Conservation (phyloP, 2,113 vertebrate genomes). For the Spermophilus dauricus region DNA sequence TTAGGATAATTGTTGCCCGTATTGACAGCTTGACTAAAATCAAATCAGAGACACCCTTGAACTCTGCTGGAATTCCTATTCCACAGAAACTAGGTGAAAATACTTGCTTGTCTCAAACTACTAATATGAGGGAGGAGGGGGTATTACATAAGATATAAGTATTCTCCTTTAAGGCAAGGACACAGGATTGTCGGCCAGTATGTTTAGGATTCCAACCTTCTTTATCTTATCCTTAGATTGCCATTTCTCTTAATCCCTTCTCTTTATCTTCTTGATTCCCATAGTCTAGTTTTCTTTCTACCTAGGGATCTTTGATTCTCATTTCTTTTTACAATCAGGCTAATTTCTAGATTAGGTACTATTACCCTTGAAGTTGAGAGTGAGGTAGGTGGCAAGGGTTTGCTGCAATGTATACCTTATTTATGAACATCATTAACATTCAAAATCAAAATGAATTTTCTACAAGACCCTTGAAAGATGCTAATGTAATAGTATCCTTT, state of each 20-base stretch:
- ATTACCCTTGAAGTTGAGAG: neutral
- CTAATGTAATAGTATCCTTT: neutral
- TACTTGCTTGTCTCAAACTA: neutral
- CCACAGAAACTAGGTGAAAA: neutral
- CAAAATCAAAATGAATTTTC: neutral
- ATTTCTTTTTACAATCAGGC: neutral
- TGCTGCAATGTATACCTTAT: neutral
- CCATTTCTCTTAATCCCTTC: neutral
- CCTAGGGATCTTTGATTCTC: neutral
- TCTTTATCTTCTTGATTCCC: neutral
- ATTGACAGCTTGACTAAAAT: neutral
- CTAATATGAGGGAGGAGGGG: neutral
- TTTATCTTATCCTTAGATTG: neutral
- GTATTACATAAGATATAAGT: neutral
- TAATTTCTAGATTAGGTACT: neutral
- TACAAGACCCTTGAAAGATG: neutral
- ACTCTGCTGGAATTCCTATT: neutral
- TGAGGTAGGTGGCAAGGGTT: neutral
- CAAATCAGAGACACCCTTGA: neutral
- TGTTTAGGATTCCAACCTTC: neutral
- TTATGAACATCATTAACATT: neutral
- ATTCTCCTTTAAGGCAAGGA: neutral
- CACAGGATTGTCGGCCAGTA: neutral
- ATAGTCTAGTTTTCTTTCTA: neutral
- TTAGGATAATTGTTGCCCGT: neutral